Evolutionary conservation across 2,113 vertebrate genomes (phyloP).

Genomic region (Lasiurus cinereus): DNA sequence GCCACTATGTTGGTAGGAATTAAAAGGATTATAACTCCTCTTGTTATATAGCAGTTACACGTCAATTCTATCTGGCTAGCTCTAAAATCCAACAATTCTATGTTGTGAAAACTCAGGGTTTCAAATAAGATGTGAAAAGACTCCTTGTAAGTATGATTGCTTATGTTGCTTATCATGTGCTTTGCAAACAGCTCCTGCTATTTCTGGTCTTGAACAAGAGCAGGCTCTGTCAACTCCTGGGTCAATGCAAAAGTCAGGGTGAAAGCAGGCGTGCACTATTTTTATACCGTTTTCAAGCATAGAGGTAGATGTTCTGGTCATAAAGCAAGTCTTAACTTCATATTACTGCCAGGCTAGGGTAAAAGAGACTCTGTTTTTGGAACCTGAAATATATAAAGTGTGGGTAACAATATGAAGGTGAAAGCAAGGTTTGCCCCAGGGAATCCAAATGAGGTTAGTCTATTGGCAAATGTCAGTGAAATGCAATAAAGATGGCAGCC

Average conservation of each 20-base stretch:
- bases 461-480: background rate
- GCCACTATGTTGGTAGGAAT: background rate
- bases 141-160: background rate
- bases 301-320: background rate
- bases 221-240: background rate
- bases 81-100: background rate
- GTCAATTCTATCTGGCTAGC: background rate
- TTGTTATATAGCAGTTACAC: background rate
- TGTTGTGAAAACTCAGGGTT: background rate
- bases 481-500: background rate
- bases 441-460: constrained; percentile 13
- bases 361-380: background rate
- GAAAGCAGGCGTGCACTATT: background rate
- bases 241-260: background rate
- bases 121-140: constrained; percentile 31
- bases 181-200: background rate
- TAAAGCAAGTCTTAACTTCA: constrained; percentile 14
- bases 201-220: background rate
- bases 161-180: background rate
- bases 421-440: background rate
- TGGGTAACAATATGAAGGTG: background rate
- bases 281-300: background rate
- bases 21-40: constrained; percentile 14
- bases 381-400: constrained; percentile 27
- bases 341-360: background rate